A percentile compares a stretch with the other conserved stretches of the same genome.
Evolutionary conservation across 2,113 vertebrate species (phyloP).

Genomic region (Rattus norvegicus): GRCr8 NC_086038.1:8443501-8444000

Average conservation of each 20-base stretch:
- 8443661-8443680: neutral
- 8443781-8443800: neutral
- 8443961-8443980: neutral
- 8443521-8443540: neutral
- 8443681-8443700: neutral
- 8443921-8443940: neutral
- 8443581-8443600: neutral
- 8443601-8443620: neutral
- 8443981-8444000: constrained; percentile 48
- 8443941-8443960: constrained; percentile 1
- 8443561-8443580: neutral
- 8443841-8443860: neutral
- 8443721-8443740: neutral
- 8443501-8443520: constrained; percentile 14
- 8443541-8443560: neutral
- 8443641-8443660: neutral
- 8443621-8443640: neutral
- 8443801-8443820: neutral
- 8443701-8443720: neutral
- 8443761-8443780: neutral
- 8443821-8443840: neutral
- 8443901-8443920: neutral
- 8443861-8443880: neutral
- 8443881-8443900: neutral
- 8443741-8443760: neutral